These are phyloP conservation scores for Poeciliopsis turrubarensis DNA, from an alignment of 2,113 vertebrate species.

Conservation along the genomic window DNA sequence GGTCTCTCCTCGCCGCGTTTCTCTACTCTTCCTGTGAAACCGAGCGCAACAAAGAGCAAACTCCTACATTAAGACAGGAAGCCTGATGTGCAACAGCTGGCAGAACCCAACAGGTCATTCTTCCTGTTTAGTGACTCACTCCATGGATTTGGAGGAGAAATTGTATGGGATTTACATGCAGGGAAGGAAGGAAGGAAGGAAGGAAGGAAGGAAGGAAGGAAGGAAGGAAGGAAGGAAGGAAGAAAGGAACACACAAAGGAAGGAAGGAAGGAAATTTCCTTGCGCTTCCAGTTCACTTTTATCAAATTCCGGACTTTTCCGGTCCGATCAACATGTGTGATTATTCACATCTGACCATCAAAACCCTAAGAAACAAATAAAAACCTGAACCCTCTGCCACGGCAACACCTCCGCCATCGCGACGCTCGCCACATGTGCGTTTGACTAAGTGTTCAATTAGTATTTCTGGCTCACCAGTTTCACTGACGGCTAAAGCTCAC, in stretches of 20 bases:
- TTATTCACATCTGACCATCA: constrained; percentile 67
- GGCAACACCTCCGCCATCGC: constrained; percentile 60
- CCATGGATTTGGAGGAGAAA: neutral
- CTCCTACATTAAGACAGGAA: constrained; percentile 15
- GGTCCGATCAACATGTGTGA: constrained; percentile 44
- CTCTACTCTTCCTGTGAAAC: constrained; percentile 41
- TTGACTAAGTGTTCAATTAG: constrained; percentile 1
- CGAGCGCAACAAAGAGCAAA: constrained; percentile 43
- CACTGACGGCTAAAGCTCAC: neutral
- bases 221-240: too few relatives aligned
- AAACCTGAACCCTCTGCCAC: constrained; percentile 30
- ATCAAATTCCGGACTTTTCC: neutral
- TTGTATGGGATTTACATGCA: too few relatives aligned
- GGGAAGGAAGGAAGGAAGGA: too few relatives aligned
- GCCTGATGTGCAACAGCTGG: constrained; percentile 16
- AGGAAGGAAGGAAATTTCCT: too few relatives aligned
- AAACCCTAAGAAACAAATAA: constrained; percentile 24
- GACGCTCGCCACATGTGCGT: constrained; percentile 46
- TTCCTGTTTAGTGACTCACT: constrained; percentile 72
- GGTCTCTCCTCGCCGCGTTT: neutral
- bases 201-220: too few relatives aligned
- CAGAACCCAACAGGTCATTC: constrained; percentile 26
- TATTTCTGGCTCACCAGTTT: constrained; percentile 25
- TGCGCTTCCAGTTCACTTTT: too few relatives aligned
- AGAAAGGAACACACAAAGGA: too few relatives aligned